phyloP scores from a whole-genome alignment of 2,888 invertebrate genomes.

The Coelinius sp. region DNA sequence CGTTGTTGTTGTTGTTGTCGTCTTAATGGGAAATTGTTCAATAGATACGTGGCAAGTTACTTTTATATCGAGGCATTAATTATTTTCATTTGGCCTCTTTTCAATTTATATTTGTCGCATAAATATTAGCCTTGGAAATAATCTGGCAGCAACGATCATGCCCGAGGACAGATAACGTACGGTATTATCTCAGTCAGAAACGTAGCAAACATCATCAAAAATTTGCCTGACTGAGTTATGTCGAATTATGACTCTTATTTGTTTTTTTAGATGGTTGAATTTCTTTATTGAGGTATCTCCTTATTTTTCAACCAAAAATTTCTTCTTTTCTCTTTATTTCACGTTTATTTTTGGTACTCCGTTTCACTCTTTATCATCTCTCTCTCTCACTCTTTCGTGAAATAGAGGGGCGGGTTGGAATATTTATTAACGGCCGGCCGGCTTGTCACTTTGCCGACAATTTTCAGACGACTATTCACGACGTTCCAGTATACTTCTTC shows the following conservation, averaged over 20 bases:
- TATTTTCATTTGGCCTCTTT: slow-evolving; percentile 11
- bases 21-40: background rate
- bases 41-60: background rate
- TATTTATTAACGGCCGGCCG: background rate
- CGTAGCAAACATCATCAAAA: slow-evolving; percentile 25
- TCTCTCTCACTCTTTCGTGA: background rate
- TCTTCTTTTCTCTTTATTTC: no score
- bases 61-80: background rate
- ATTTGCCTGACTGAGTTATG: background rate
- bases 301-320: slow-evolving; percentile 8
- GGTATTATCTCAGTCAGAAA: slow-evolving; percentile 29
- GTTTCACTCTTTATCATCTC: background rate
- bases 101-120: slow-evolving; percentile 36
- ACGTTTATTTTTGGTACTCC: background rate
- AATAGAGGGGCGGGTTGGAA: background rate
- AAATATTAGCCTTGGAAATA: slow-evolving; percentile 46
- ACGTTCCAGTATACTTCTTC: background rate
- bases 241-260: background rate
- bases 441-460: slow-evolving; percentile 13
- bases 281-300: background rate
- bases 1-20: background rate
- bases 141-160: slow-evolving; percentile 43
- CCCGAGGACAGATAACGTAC: slow-evolving; percentile 38
- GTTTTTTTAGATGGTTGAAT: slow-evolving; percentile 7
- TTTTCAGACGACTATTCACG: slow-evolving; percentile 2